Percentiles rank a stretch among this genome's conserved stretches.
Conservation (phyloP, 2,113 vertebrate species). For the Xenus cinereus region DNA sequence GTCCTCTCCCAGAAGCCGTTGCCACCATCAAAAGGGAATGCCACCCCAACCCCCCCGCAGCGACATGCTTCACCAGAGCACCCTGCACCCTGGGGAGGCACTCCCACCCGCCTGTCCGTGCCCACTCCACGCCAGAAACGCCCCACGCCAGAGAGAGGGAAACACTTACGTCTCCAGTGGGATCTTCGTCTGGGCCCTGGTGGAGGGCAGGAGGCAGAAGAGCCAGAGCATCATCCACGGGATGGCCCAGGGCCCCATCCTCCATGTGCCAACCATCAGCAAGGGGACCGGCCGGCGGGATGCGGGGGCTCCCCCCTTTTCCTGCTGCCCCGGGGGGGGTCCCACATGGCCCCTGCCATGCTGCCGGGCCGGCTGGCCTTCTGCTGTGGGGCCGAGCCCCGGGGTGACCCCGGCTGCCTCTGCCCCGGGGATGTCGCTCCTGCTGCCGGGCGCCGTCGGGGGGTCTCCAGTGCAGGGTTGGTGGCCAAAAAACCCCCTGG, state of each 20-base stretch:
- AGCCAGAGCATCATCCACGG: conserved; percentile 76
- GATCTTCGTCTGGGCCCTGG: conserved; percentile 81
- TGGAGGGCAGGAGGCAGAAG: conserved; percentile 51
- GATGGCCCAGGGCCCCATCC: conserved; percentile 51
- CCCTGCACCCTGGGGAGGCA: not conserved
- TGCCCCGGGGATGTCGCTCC: not conserved
- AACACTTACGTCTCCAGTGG: conserved; percentile 88
- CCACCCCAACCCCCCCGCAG: not conserved
- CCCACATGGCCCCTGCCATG: not conserved
- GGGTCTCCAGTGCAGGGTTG: accelerated
- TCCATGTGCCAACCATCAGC: conserved; percentile 29
- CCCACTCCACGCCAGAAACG: not conserved
- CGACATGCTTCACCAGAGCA: accelerated
- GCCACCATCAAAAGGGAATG: accelerated
- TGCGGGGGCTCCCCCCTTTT: not conserved
- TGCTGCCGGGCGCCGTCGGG: not conserved
- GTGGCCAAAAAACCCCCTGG: accelerated
- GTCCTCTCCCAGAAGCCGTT: not conserved
- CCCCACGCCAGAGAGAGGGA: not conserved
- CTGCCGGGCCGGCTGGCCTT: not conserved
- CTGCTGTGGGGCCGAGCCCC: not conserved
- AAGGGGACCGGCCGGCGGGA: not conserved
- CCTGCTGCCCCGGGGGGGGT: not conserved
- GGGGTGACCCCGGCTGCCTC: not conserved
- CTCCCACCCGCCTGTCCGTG: accelerated